Evolutionary conservation across 2,113 vertebrate species (phyloP).

Genomic region (Corynorhinus townsendii): DNA sequence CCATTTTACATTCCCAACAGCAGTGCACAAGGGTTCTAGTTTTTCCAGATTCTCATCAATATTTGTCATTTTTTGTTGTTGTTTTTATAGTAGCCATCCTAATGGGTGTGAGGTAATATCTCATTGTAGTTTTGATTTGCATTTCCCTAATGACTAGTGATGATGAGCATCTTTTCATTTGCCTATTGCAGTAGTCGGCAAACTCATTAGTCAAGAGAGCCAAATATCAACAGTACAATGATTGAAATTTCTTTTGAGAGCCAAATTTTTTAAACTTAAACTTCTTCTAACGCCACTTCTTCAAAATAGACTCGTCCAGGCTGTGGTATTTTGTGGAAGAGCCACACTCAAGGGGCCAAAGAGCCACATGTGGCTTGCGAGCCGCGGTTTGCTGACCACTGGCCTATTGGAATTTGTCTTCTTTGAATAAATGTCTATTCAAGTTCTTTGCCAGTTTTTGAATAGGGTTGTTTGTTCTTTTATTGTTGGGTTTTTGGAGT

Average conservation of each 20-base stretch:
- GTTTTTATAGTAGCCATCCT: not conserved
- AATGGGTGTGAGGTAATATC: not conserved
- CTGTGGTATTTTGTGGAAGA: too few relatives aligned
- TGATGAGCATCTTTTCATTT: not conserved
- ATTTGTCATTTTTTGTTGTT: not conserved
- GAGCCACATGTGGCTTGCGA: too few relatives aligned
- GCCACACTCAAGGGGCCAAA: too few relatives aligned
- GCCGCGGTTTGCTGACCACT: too few relatives aligned
- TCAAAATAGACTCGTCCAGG: too few relatives aligned
- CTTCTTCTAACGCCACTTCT: too few relatives aligned
- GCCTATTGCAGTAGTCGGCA: not conserved
- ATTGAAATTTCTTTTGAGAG: too few relatives aligned
- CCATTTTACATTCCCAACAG: not conserved
- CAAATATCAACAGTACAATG: too few relatives aligned
- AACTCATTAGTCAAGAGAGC: too few relatives aligned
- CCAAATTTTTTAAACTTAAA: too few relatives aligned
- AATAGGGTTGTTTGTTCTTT: not conserved
- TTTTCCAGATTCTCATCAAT: not conserved
- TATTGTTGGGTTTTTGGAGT: not conserved
- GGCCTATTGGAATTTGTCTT: not conserved
- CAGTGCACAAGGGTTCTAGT: not conserved
- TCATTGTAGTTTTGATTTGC: not conserved
- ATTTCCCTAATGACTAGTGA: not conserved
- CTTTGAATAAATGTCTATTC: not conserved
- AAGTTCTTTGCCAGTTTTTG: not conserved